These are phyloP conservation scores for Brachionus angularis DNA, from an alignment of 1,140 invertebrate genomes.

Conservation along the genomic window DNA sequence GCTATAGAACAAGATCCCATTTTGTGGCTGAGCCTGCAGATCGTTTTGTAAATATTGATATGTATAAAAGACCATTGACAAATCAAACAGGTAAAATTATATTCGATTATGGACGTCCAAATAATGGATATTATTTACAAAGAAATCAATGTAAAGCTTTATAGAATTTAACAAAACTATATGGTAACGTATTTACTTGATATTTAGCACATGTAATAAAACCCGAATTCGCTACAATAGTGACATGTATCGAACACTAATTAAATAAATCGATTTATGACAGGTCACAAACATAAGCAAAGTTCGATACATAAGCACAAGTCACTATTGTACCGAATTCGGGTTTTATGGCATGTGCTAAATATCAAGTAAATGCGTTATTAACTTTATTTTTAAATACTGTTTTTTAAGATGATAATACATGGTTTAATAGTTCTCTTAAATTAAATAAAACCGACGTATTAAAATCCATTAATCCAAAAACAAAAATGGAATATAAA, in stretches of 20 bases:
- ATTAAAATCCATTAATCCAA: slow-evolving; percentile 50
- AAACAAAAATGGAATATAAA: slow-evolving; percentile 51
- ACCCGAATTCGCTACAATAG: no score
- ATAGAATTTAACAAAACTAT: background rate
- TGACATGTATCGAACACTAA: no score
- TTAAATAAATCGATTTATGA: no score
- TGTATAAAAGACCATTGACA: slow-evolving; percentile 53
- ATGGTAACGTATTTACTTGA: background rate
- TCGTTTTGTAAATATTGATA: slow-evolving; percentile 51
- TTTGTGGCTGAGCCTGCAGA: slow-evolving; percentile 51
- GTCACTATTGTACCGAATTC: no score
- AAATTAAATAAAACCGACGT: slow-evolving; percentile 51
- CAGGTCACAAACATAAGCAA: no score
- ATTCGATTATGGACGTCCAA: slow-evolving; percentile 52
- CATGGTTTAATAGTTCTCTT: slow-evolving; percentile 53
- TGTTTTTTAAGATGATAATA: slow-evolving; percentile 49
- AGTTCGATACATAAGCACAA: no score
- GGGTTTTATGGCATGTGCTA: no score
- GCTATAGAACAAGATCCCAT: slow-evolving; percentile 51
- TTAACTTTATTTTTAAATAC: background rate
- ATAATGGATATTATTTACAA: slow-evolving; percentile 54
- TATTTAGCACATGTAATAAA: background rate
- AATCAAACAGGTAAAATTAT: slow-evolving; percentile 50
- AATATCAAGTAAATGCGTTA: no score
- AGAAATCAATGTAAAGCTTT: slow-evolving; percentile 51